Percentiles rank a stretch among this genome's conserved stretches.
phyloP scores from a whole-genome alignment of 1,140 invertebrate species.

The Formica exsecta region DNA sequence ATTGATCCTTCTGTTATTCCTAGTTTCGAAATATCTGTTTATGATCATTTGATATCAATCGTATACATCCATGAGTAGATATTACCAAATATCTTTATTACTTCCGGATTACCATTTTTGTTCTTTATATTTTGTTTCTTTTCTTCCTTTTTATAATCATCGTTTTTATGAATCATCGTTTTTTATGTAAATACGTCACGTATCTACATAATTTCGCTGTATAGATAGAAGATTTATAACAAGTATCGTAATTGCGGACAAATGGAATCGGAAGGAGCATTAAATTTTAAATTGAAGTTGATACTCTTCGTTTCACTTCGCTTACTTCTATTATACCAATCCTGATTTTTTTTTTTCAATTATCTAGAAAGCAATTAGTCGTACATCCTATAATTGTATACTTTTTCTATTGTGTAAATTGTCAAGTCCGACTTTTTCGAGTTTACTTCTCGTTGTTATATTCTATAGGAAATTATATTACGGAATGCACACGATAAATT shows the following conservation, averaged over 20 bases:
- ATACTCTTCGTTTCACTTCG: neutral
- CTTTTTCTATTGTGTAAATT: neutral
- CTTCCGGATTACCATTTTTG: neutral
- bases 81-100: slow-evolving; percentile 9
- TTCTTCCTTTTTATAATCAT: neutral
- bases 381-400: neutral
- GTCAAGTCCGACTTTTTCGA: neutral
- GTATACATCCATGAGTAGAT: slow-evolving; percentile 3
- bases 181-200: neutral
- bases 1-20: slow-evolving; percentile 3
- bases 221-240: neutral
- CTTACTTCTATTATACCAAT: neutral
- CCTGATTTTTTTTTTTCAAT: neutral
- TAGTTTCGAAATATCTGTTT: slow-evolving; percentile 21
- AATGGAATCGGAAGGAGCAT: neutral
- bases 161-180: neutral
- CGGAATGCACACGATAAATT: neutral
- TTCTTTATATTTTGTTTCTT: neutral
- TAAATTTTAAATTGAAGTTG: slow-evolving; percentile 20
- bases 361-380: neutral
- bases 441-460: neutral
- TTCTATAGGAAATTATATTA: neutral
- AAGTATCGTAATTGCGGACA: neutral
- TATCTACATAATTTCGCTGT: neutral
- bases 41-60: slow-evolving; percentile 38